phyloP scores from a whole-genome alignment of 2,888 invertebrate species.

The Slavum lentiscoides region DNA sequence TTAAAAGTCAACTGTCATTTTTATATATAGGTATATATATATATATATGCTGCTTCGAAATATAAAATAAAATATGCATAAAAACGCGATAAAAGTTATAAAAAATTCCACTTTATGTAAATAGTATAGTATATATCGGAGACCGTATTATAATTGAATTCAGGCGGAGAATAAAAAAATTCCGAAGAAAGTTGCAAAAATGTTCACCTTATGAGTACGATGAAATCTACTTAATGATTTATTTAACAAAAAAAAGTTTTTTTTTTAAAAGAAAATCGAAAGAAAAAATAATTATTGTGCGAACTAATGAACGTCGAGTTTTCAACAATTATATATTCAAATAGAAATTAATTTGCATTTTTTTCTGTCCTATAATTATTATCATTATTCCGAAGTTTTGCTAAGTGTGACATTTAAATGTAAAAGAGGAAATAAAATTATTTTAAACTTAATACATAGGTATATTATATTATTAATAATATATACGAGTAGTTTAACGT shows the following conservation, averaged over 20 bases:
- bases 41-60: neutral
- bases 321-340: conserved; percentile 22
- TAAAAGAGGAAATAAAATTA: neutral
- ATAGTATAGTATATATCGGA: conserved; percentile 9
- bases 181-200: conserved; percentile 3
- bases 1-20: neutral
- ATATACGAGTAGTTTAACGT: neutral
- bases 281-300: conserved; percentile 23
- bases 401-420: neutral
- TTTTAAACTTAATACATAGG: neutral
- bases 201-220: conserved; percentile 11
- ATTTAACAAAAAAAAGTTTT: conserved; percentile 12
- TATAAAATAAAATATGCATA: conserved; percentile 23
- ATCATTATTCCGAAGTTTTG: neutral
- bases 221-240: conserved; percentile 27
- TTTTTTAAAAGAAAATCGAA: conserved; percentile 31
- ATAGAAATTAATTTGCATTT: conserved; percentile 26
- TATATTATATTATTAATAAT: neutral
- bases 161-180: neutral
- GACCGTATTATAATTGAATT: conserved; percentile 29
- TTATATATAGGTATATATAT: neutral
- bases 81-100: conserved; percentile 21
- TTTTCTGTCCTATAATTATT: conserved; percentile 11
- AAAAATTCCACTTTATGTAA: conserved; percentile 28
- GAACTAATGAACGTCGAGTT: conserved; percentile 7